Percentiles rank a stretch among this genome's conserved stretches.
These are phyloP conservation scores for Desmodus rotundus DNA, from an alignment of 2,113 vertebrate species.

Conservation along the genomic window DNA sequence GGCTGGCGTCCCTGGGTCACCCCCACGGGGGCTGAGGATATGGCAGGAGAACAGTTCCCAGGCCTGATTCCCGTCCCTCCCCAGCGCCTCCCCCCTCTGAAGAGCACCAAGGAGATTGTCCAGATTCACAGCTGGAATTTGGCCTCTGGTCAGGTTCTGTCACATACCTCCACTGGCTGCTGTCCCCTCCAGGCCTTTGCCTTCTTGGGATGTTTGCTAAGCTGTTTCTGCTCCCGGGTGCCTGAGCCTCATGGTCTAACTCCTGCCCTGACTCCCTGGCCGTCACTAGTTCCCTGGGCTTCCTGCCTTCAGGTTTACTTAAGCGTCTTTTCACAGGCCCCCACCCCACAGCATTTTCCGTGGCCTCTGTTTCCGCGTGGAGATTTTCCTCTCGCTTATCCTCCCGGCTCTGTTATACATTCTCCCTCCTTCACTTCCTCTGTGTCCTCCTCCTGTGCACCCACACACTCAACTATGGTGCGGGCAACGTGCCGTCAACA, in stretches of 20 bases:
- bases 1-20: not conserved
- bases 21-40: not conserved
- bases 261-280: not conserved
- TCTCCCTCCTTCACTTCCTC: not conserved
- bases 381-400: not conserved
- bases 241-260: not conserved
- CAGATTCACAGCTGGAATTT: constrained; percentile 46
- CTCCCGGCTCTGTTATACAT: not conserved
- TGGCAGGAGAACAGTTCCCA: not conserved
- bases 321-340: not conserved
- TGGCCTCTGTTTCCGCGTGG: not conserved
- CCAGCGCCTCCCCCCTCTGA: not conserved
- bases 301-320: not conserved
- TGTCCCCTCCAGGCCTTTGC: constrained; percentile 1
- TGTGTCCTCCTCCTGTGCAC: not conserved
- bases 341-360: not conserved
- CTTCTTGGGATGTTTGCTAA: constrained; percentile 50
- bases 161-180: not conserved
- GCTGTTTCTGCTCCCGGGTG: not conserved
- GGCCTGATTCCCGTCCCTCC: not conserved
- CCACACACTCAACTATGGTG: not conserved
- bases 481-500: not conserved
- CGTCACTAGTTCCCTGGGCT: not conserved
- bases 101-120: constrained; percentile 6
- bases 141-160: constrained; percentile 43